These are phyloP conservation scores for Erynnis tages DNA, from an alignment of 2,888 invertebrate genomes.

Conservation along the genomic window DNA sequence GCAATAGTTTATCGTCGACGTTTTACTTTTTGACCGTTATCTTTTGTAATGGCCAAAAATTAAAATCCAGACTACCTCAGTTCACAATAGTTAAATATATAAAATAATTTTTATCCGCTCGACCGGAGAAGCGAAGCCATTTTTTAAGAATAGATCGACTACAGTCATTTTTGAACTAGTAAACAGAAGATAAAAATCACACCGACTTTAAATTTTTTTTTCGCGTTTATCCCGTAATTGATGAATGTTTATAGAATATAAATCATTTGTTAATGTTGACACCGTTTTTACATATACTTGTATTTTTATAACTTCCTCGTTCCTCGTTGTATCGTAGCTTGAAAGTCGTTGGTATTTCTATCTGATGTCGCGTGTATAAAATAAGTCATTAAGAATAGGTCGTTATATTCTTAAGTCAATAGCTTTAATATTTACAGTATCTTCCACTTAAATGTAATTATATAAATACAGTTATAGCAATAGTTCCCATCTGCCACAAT, in stretches of 20 bases:
- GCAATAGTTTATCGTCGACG: conserved; percentile 67
- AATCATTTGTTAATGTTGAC: conserved; percentile 21
- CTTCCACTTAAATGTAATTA: conserved; percentile 70
- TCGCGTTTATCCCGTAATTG: conserved; percentile 28
- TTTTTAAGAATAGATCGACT: conserved; percentile 65
- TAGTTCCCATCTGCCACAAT: conserved; percentile 74
- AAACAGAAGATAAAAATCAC: conserved; percentile 32
- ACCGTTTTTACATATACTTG: conserved; percentile 21
- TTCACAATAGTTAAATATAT: conserved; percentile 74
- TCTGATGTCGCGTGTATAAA: conserved; percentile 38
- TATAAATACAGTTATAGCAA: conserved; percentile 64
- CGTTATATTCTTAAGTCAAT: conserved; percentile 71
- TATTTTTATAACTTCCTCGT: conserved; percentile 22
- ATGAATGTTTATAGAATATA: conserved; percentile 16
- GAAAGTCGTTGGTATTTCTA: conserved; percentile 42
- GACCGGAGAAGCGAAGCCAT: conserved; percentile 53
- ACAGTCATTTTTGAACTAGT: conserved; percentile 40
- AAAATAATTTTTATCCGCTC: conserved; percentile 68
- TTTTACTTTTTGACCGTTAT: conserved; percentile 35
- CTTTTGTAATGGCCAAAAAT: conserved; percentile 30
- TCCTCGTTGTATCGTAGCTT: conserved; percentile 22
- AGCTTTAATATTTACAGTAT: conserved; percentile 80
- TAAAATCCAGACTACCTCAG: conserved; percentile 46
- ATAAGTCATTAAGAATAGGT: conserved; percentile 44
- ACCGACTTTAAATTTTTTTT: conserved; percentile 36